Conservation (phyloP, 2,797 vertebrate genomes). For the Trachurus trachurus region DNA sequence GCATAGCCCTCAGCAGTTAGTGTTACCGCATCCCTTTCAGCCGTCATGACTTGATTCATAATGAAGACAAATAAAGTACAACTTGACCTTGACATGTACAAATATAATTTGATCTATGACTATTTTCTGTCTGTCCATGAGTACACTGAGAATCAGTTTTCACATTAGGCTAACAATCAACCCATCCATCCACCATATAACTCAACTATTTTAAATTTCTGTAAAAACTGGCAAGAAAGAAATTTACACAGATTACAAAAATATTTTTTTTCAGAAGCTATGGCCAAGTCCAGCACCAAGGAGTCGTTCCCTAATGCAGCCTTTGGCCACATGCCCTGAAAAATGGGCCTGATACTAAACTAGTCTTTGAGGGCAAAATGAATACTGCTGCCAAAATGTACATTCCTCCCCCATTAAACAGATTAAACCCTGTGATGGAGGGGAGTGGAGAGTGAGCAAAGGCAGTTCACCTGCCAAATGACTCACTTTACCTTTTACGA, state of each 20-base stretch:
- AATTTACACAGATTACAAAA: constrained; percentile 14
- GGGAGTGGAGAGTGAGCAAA: constrained; percentile 3
- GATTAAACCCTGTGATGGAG: constrained; percentile 34
- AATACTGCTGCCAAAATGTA: constrained; percentile 33
- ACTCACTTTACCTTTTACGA: constrained; percentile 38
- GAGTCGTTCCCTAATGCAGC: constrained; percentile 27
- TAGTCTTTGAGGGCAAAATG: constrained; percentile 13
- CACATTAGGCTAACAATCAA: not conserved
- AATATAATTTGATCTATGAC: not conserved
- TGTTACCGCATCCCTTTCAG: not conserved
- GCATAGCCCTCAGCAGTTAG: not conserved
- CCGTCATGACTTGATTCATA: not conserved
- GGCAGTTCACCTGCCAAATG: constrained; percentile 37
- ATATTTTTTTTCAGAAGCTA: constrained; percentile 13
- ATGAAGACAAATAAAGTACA: not conserved
- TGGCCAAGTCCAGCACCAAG: not conserved
- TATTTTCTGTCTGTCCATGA: not conserved
- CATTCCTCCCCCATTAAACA: constrained; percentile 30
- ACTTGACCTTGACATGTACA: not conserved
- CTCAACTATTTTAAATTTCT: not conserved
- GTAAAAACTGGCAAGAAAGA: not conserved
- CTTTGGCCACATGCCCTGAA: constrained; percentile 33
- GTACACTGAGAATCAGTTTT: not conserved
- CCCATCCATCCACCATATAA: not conserved
- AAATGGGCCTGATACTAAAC: constrained; percentile 44